Evolutionary conservation across 1,140 invertebrate species (phyloP).

Genomic region (Meteorus sp.): DNA sequence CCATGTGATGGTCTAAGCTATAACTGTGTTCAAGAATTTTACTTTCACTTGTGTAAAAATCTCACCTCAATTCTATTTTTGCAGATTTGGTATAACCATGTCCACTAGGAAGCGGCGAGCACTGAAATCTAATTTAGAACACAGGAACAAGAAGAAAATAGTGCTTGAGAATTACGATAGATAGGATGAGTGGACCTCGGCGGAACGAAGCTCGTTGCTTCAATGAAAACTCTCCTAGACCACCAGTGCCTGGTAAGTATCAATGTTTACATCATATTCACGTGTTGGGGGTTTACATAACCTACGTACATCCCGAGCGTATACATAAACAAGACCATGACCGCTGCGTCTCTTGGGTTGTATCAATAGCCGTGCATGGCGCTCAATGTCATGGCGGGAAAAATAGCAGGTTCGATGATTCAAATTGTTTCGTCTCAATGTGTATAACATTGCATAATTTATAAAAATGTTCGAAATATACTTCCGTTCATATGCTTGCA

Average conservation of each 20-base stretch:
- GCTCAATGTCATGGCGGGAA: too few relatives aligned
- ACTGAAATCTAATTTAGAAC: slow-evolving; percentile 52
- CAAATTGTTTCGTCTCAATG: too few relatives aligned
- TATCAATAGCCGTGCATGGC: too few relatives aligned
- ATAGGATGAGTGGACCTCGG: slow-evolving; percentile 58
- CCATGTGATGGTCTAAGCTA: too few relatives aligned
- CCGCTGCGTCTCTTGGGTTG: too few relatives aligned
- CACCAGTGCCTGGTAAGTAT: slow-evolving; percentile 58
- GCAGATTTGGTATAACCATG: slow-evolving; percentile 57
- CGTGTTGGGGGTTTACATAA: slow-evolving; percentile 25
- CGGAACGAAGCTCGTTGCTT: slow-evolving; percentile 57
- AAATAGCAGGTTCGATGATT: too few relatives aligned
- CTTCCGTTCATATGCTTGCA: too few relatives aligned
- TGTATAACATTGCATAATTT: too few relatives aligned
- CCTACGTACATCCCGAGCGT: too few relatives aligned
- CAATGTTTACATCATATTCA: slow-evolving; percentile 10
- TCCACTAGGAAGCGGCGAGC: slow-evolving; percentile 55
- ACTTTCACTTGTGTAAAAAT: too few relatives aligned
- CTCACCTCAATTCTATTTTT: slow-evolving; percentile 37
- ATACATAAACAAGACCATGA: not conserved
- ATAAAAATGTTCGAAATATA: too few relatives aligned
- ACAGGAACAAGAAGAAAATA: slow-evolving; percentile 43
- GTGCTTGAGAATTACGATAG: slow-evolving; percentile 53
- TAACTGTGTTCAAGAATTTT: too few relatives aligned
- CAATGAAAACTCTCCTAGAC: slow-evolving; percentile 62